Evolutionary conservation across 2,113 vertebrate species (phyloP), one percentile per base, ranked within the genome.

Genomic region (Bujurquina vittata): DNA sequence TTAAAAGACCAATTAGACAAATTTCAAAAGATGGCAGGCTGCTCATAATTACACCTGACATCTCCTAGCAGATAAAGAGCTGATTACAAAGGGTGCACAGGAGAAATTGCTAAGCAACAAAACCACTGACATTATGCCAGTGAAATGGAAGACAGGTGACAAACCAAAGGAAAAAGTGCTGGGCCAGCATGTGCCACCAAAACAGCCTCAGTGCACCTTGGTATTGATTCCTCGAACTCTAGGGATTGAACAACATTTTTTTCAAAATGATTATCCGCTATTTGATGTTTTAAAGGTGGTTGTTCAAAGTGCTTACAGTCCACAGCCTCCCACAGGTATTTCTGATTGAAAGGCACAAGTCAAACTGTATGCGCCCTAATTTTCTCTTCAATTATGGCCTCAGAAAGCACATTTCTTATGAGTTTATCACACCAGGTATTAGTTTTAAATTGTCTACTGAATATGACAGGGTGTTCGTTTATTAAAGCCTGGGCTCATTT

Each of bases 1-100:
- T 89, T 91, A 93, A 94, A 94, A 90, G 77, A 92, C 91, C 93
- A 95, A 96, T 96, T 95, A 95, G 94, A 94, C 95, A 93, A 91
- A 95, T 96, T 95, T 95, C 94, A 94, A 91, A 94, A 91, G 94
- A 95, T 83, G 88, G 88, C 92, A 92, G 91, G 65, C 86, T 76
- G 83, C 89, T 90, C 82, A 80, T 95, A 95, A 96, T 94, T 93
- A 92, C 92, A 93, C 86, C 90, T 87, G 92, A 94, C 94, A 88
- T 94, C 87, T 87, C 88, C 86, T 84, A 54, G 89, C 67, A 93
- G 93, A 94, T 94, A 90, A 92, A 90, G 91, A 93, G 88, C 89
- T 94, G 93, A 92, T 94, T 91, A 92, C 59, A 76, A 86, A 87
- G 90, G 87, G 84, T 84, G 84, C 72, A 75, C 58, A 17, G 61